These are phyloP conservation scores for Amphiura filiformis DNA, from an alignment of 35 echinoderm and acorn worm genomes.

Conservation along the genomic window DNA sequence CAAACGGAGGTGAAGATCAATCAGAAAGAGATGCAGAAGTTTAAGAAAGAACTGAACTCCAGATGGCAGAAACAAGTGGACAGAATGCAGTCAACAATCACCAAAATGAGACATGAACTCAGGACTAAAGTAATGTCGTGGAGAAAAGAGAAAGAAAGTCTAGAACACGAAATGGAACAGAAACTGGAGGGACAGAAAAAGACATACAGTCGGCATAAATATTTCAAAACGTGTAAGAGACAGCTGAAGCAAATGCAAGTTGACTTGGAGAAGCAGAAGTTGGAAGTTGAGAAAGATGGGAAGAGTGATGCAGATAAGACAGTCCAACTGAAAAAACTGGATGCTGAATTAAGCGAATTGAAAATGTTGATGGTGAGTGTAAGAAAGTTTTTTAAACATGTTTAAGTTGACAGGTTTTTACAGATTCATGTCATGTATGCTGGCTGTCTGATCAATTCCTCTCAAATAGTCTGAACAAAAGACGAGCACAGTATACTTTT, in stretches of 20 bases:
- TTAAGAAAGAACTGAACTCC: not conserved
- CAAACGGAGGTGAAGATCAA: not conserved
- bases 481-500: too few species aligned
- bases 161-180: not conserved
- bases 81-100: not conserved
- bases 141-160: not conserved
- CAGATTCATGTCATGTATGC: too few species aligned
- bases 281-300: not conserved
- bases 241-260: not conserved
- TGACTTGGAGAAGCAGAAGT: not conserved
- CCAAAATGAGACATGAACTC: conserved; percentile 1
- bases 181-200: not conserved
- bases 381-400: too few species aligned
- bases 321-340: not conserved
- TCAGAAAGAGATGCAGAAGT: not conserved
- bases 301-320: not conserved
- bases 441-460: too few species aligned
- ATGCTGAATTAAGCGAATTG: not conserved
- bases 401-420: too few species aligned
- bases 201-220: not conserved
- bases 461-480: too few species aligned
- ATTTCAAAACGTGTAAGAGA: not conserved
- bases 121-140: not conserved
- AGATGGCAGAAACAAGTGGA: not conserved
- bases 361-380: not conserved